phyloP scores from a whole-genome alignment of 2,888 invertebrate species.

The Apamea anceps region DNA sequence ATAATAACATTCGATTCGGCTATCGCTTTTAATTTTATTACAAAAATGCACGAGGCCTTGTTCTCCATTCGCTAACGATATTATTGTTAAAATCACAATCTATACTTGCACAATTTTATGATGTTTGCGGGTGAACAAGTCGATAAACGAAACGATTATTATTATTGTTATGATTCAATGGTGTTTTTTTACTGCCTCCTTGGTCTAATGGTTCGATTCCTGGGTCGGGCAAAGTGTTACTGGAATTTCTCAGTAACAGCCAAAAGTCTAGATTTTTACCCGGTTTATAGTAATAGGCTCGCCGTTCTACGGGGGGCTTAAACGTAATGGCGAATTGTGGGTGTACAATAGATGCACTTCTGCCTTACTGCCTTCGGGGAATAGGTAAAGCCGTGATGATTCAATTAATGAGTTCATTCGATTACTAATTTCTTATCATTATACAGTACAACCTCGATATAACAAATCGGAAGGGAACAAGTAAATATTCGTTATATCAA shows the following conservation, averaged over 20 bases:
- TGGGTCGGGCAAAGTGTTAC: neutral
- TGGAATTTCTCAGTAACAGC: neutral
- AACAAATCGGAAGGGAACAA: too few relatives aligned
- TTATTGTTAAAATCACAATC: constrained; percentile 39
- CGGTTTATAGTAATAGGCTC: neutral
- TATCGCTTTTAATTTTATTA: constrained; percentile 43
- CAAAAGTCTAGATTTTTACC: too few relatives aligned
- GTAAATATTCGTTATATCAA: too few relatives aligned
- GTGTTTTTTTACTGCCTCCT: neutral
- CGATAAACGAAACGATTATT: constrained; percentile 37
- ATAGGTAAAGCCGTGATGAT: neutral
- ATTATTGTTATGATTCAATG: constrained; percentile 26
- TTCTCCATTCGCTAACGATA: constrained; percentile 47
- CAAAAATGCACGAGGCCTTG: constrained; percentile 49
- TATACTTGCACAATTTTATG: constrained; percentile 41
- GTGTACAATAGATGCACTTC: neutral
- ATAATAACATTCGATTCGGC: constrained; percentile 51
- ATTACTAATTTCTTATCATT: constrained; percentile 19
- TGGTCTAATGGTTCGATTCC: neutral
- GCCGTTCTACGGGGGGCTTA: too few relatives aligned
- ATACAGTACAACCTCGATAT: too few relatives aligned
- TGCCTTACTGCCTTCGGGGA: neutral
- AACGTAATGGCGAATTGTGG: too few relatives aligned
- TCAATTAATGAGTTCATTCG: neutral
- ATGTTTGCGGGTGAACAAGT: constrained; percentile 17